Conservation (phyloP, 64 coral and sea anemone species). For the Dendrophyllia cribrosa region DNA sequence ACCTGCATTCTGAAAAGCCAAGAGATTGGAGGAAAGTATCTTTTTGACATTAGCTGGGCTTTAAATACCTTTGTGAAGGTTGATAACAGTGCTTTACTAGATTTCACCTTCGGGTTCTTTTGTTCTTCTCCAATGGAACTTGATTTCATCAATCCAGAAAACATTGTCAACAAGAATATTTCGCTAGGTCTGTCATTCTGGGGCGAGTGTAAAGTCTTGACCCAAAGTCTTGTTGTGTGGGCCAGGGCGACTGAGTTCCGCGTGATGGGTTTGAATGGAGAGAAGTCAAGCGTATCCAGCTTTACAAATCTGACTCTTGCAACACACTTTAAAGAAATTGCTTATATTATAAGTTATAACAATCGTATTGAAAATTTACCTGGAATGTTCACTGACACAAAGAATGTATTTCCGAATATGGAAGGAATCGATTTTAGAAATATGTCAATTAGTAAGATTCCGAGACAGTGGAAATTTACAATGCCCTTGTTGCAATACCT, state of each 20-base stretch:
- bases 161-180: constrained; percentile 32
- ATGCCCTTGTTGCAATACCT: constrained; percentile 72
- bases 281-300: not conserved
- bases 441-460: constrained; percentile 11
- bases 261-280: not conserved
- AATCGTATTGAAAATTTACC: not conserved
- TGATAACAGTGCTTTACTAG: not conserved
- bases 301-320: not conserved
- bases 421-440: constrained; percentile 43
- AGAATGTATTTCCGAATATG: constrained; percentile 47
- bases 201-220: not conserved
- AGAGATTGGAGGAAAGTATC: not conserved
- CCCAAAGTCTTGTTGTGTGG: not conserved
- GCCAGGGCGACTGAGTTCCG: constrained; percentile 32
- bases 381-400: not conserved
- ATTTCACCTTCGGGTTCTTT: not conserved
- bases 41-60: constrained; percentile 9
- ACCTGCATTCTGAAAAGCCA: not conserved
- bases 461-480: constrained; percentile 24
- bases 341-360: not conserved
- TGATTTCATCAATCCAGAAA: constrained; percentile 16
- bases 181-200: not conserved
- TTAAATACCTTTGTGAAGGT: not conserved
- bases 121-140: not conserved
- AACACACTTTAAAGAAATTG: constrained; percentile 2